phyloP scores from a whole-genome alignment of 1,140 invertebrate species.

The Drosophila subobscura region DNA sequence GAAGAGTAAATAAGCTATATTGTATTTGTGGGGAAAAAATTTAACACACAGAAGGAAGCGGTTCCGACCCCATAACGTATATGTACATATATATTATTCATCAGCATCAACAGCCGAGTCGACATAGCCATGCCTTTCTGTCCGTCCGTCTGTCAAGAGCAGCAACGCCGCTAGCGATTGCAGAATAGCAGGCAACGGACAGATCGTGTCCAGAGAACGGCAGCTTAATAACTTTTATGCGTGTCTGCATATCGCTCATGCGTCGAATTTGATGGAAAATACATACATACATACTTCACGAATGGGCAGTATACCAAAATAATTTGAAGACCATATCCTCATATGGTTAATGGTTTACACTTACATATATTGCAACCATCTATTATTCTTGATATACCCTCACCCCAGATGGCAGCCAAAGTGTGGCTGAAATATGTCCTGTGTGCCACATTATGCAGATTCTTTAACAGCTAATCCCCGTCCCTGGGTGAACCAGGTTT shows the following conservation, averaged over 20 bases:
- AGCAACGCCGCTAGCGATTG: slow-evolving; percentile 45
- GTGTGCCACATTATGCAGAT: slow-evolving; percentile 18
- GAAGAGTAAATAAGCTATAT: no score
- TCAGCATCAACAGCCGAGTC: no score
- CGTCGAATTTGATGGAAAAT: slow-evolving; percentile 62
- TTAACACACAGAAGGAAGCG: no score
- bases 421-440: slow-evolving; percentile 8
- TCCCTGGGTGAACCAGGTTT: neutral
- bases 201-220: slow-evolving; percentile 17
- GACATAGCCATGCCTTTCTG: no score
- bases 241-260: slow-evolving; percentile 72
- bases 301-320: neutral
- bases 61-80: no score
- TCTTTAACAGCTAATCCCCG: slow-evolving; percentile 5
- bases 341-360: no score
- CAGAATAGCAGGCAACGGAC: no score
- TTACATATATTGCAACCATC: no score
- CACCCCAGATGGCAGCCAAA: neutral
- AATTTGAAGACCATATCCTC: no score
- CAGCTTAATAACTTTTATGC: slow-evolving; percentile 79
- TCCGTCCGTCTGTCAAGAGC: no score
- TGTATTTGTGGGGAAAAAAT: no score
- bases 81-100: no score
- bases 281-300: neutral
- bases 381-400: neutral